Conservation (phyloP, 2,113 vertebrate species). For the Hemicordylus capensis region DNA sequence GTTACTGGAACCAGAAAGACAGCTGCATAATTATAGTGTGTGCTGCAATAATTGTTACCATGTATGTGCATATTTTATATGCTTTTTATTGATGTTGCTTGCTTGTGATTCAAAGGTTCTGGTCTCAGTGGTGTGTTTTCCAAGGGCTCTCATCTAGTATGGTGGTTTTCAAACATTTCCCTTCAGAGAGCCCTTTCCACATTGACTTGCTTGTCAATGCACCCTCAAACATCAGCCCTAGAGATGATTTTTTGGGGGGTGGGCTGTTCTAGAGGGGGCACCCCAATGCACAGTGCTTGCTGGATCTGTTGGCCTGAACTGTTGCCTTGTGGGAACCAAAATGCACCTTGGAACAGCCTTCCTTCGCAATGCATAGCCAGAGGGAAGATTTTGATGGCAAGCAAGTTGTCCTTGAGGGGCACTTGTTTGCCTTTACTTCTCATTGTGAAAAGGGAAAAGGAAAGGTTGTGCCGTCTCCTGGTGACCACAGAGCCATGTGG, state of each 20-base stretch:
- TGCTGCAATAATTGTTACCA: constrained; percentile 24
- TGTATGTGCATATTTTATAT: background rate
- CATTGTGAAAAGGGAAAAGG: no score
- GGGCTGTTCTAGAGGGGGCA: no score
- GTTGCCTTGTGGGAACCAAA: no score
- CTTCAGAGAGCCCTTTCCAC: background rate
- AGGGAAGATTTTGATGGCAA: background rate
- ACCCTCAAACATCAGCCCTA: no score
- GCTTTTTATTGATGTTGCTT: constrained; percentile 3
- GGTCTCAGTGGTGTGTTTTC: background rate
- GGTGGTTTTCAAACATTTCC: background rate
- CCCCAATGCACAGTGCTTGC: background rate
- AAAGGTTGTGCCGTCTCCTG: no score
- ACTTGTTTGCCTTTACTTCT: no score
- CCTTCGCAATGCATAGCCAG: background rate
- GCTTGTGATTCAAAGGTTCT: constrained; percentile 31
- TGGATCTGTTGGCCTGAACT: background rate
- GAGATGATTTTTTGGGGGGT: background rate
- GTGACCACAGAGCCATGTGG: no score
- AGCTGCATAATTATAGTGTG: constrained; percentile 60
- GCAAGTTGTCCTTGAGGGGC: no score
- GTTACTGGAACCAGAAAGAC: constrained; percentile 28
- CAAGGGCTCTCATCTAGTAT: background rate
- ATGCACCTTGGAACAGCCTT: background rate
- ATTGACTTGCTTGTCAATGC: background rate